phyloP scores from a whole-genome alignment of 2,113 vertebrate genomes.

The Saguinus imperator region DNA sequence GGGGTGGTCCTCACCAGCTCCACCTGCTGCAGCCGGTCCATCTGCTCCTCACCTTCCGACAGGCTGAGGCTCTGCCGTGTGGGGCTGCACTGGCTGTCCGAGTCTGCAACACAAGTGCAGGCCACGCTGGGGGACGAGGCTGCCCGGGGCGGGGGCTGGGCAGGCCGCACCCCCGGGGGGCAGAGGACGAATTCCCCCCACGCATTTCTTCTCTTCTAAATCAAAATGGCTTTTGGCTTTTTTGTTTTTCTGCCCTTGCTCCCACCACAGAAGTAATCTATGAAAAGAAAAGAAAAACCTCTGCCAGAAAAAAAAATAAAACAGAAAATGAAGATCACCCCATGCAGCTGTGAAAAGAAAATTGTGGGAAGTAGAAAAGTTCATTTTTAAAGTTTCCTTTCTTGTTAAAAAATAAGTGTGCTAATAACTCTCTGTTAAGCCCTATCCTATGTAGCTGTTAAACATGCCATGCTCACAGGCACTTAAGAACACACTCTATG shows the following conservation, averaged over 20 bases:
- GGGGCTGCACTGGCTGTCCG: conserved; percentile 88
- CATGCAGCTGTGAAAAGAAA: too few relatives aligned
- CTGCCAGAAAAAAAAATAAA: not conserved
- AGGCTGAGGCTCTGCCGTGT: conserved; percentile 87
- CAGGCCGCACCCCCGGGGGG: accelerated
- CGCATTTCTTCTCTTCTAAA: not conserved
- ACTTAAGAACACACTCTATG: too few relatives aligned
- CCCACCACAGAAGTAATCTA: not conserved
- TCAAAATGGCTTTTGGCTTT: not conserved
- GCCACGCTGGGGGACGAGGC: not conserved
- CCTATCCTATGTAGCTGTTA: too few relatives aligned
- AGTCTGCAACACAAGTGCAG: conserved; percentile 84
- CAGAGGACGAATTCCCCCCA: not conserved
- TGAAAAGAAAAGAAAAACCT: not conserved
- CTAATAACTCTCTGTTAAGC: too few relatives aligned
- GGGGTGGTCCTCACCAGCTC: conserved; percentile 88
- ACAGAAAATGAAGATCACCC: not conserved
- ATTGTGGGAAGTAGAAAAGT: too few relatives aligned
- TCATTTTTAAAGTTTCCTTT: too few relatives aligned
- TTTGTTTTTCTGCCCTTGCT: not conserved
- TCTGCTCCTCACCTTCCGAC: conserved; percentile 90
- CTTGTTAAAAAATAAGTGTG: too few relatives aligned
- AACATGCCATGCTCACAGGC: too few relatives aligned
- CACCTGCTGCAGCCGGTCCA: conserved; percentile 91
- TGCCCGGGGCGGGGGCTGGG: too few relatives aligned